Percentiles rank a stretch among this genome's conserved stretches.
Conservation (phyloP, 2,888 invertebrate genomes). For the Mellilla xanthometata region DNA sequence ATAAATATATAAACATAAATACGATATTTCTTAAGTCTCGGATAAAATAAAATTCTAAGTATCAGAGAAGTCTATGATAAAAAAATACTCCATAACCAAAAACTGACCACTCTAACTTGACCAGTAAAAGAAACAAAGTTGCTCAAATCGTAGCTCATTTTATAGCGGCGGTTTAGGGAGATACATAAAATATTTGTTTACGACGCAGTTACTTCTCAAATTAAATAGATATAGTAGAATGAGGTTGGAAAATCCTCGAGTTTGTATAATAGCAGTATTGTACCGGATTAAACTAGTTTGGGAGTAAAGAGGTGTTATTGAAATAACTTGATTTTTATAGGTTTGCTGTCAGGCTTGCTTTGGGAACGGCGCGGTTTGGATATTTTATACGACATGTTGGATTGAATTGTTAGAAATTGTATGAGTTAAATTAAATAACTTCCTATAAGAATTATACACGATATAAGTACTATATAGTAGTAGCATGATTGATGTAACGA, state of each 20-base stretch:
- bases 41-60: no score
- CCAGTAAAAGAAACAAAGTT: constrained; percentile 2
- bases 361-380: background rate
- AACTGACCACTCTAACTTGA: constrained; percentile 11
- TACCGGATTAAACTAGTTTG: constrained; percentile 5
- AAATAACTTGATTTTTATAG: constrained; percentile 15
- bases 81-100: constrained; percentile 16
- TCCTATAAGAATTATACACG: no score
- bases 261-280: constrained; percentile 10
- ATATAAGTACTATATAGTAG: no score
- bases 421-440: no score
- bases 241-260: constrained; percentile 12
- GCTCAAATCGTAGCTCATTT: constrained; percentile 5
- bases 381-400: background rate
- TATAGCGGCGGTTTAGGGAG: constrained; percentile 20
- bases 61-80: background rate
- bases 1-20: no score
- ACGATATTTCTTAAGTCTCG: no score
- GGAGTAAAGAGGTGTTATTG: constrained; percentile 9
- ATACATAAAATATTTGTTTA: constrained; percentile 35
- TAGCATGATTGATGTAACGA: no score
- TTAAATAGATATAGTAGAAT: constrained; percentile 27
- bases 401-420: no score
- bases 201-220: constrained; percentile 33
- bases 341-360: constrained; percentile 3